Base-by-base conservation (phyloP, 2,888 invertebrate genomes). In the Lymantria dispar region DNA sequence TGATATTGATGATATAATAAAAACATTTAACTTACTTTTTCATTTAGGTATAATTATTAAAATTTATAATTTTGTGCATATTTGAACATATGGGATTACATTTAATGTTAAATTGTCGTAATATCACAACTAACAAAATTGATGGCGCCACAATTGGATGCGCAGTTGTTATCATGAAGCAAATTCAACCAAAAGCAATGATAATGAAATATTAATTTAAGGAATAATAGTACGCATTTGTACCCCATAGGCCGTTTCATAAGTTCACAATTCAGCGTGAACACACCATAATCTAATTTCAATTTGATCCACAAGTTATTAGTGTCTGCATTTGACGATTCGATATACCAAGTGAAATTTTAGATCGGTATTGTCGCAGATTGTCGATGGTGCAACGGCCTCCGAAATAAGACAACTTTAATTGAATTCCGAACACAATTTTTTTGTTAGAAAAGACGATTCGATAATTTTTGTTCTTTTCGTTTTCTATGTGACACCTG, bases 231-330 rank as follows among this genome's bases (percentile, higher is more conserved):
- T 76, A 59, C 58, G 54, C 58, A 63, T 76, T 81, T 87, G 80
- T 83, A 83, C 85, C 86, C 89, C 87, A 89, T 85, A 78, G 88
- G 84, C 83, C 78, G 72, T 85, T 84, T 84, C 85, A 87, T 87
- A 78, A 87, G 76, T 64, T 82, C 72, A 66, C 73, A 85, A 87
- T 72, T 62, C 76, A 69, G 76, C 89, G 83, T 89, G 90, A 88
- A 87, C 77, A 60, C 61, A 65, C 74, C 62, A 75, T 90, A 90
- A 91, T 91, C 83, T 85, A 90, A 90, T 91, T 90, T 89, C 80
- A 82, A 87, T 83, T 83, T 80, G 78, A 76, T 81, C 77, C 75
- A 78, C 73, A 74, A 75, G 75, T 83, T 85, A 86, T 85, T 85
- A 83, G 75, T 64, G 74, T 68, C 69, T 72, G 72, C 73, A 81